Base-by-base conservation (phyloP, 1,140 invertebrate genomes). In the Drosophila repleta region DNA sequence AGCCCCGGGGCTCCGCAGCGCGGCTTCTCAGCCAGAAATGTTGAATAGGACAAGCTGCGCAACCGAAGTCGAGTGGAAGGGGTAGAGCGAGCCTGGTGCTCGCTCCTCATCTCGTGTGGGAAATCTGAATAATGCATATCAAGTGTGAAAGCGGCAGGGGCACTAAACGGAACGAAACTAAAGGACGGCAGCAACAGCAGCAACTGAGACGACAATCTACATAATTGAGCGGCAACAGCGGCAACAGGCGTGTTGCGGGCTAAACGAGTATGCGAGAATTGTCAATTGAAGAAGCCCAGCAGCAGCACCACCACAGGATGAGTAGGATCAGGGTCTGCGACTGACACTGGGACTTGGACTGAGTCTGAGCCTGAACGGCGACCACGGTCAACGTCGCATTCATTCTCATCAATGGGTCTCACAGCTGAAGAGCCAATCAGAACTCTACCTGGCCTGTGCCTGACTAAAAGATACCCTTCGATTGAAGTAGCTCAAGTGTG, bases 91-190 rank as follows among this genome's bases (percentile, higher is more conserved):
- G 29, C 26, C 15, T 63, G 45, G 62, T 63, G 79, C 39, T 29
- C 39, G 10, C 15, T 45, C 48, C 66, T 29, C 29, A 39, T 46
- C 53, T 66, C 78, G 83, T 87, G 81, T 87, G 83, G 79, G 83
- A 87, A 88, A 88, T 82, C 83, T 87, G 82, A 87, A 87, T 87
- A 87, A 87, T 87, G 82, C 83, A 88, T 88, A 65, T 43, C 39
- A 88, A 88, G 82, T 87, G 82, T 82, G 79, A 88, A 85, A 81
- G 82, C 78, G 74, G 82, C 82, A 76, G 79, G 80, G 80, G 80
- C 76, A 84, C 79, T 84, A 84, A 84, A 65, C 74, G 32, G 45
- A 60, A 49, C 57, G 46, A 41, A 52, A 46, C 45, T 46, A 24
- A 20, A 46, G 45, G 45, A 52, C 26, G 21, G 11, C 46, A 49